Evolutionary conservation across 2,113 vertebrate genomes (phyloP).

Genomic region (Gymnocephalus cernua): DNA sequence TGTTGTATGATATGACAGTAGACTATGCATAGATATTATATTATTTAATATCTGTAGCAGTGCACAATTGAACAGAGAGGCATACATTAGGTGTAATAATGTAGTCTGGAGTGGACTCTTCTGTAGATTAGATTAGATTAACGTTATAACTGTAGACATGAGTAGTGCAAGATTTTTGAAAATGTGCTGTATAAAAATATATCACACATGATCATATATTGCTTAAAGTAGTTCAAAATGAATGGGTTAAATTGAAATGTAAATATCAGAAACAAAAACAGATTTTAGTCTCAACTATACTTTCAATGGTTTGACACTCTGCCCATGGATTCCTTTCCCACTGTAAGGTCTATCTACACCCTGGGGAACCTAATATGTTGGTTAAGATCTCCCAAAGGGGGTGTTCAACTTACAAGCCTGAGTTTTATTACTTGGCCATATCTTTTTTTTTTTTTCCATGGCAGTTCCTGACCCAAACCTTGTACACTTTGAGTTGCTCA

Average conservation of each 20-base stretch:
- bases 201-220: not conserved
- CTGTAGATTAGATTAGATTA: too few species aligned
- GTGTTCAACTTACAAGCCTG: slow-evolving; percentile 27
- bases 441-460: slow-evolving; percentile 8
- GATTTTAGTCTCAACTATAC: not conserved
- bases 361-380: slow-evolving; percentile 34
- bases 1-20: not conserved
- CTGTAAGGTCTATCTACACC: not conserved
- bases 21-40: not conserved
- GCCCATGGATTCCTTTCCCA: not conserved
- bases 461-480: slow-evolving; percentile 7
- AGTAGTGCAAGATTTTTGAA: too few species aligned
- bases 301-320: not conserved
- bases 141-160: too few species aligned
- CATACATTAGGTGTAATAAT: not conserved
- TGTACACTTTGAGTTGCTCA: not conserved
- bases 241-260: not conserved
- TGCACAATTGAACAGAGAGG: not conserved
- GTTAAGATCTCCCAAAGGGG: slow-evolving; percentile 41
- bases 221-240: not conserved
- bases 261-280: not conserved
- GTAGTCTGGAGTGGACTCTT: not conserved
- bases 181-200: not conserved
- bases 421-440: slow-evolving; percentile 48
- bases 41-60: not conserved